phyloP scores from a whole-genome alignment of 2,888 invertebrate genomes.

The Uloborus plumipes region DNA sequence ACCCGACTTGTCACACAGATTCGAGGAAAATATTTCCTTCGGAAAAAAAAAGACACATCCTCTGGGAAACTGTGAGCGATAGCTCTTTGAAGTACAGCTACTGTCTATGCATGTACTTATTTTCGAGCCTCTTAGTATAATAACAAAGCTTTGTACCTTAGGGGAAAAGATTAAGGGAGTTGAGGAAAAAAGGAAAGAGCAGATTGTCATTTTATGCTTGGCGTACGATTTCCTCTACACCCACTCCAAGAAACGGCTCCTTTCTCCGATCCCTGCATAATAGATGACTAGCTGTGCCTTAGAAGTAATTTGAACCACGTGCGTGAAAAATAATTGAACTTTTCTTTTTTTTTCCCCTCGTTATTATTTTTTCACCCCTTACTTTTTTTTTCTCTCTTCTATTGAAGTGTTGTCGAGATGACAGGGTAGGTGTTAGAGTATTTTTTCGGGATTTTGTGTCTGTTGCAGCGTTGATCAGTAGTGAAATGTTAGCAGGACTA shows the following conservation, averaged over 20 bases:
- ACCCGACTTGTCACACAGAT: too few species aligned
- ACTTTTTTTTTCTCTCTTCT: not conserved
- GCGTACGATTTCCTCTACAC: slow-evolving; percentile 1
- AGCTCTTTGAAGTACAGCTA: too few species aligned
- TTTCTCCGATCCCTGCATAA: slow-evolving; percentile 24
- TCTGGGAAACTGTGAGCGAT: too few species aligned
- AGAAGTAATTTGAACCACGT: slow-evolving; percentile 41
- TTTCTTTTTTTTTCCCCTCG: not conserved
- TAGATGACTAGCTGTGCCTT: slow-evolving; percentile 13
- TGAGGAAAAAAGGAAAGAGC: slow-evolving; percentile 13
- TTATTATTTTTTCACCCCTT: not conserved
- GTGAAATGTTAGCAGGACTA: too few species aligned
- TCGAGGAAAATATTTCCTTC: too few species aligned
- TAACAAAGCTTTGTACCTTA: slow-evolving; percentile 4
- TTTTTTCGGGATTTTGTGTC: too few species aligned
- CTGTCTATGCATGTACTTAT: too few species aligned
- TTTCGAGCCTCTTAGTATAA: too few species aligned
- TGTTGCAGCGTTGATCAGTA: too few species aligned
- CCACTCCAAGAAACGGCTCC: too few species aligned
- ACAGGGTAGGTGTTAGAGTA: too few species aligned
- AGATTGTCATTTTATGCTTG: slow-evolving; percentile 52
- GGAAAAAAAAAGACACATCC: too few species aligned
- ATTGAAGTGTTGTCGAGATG: not conserved
- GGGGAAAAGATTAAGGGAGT: slow-evolving; percentile 27
- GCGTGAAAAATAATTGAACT: slow-evolving; percentile 48